These are phyloP conservation scores for Bucco capensis DNA, from an alignment of 2,113 vertebrate genomes.

Conservation along the genomic window DNA sequence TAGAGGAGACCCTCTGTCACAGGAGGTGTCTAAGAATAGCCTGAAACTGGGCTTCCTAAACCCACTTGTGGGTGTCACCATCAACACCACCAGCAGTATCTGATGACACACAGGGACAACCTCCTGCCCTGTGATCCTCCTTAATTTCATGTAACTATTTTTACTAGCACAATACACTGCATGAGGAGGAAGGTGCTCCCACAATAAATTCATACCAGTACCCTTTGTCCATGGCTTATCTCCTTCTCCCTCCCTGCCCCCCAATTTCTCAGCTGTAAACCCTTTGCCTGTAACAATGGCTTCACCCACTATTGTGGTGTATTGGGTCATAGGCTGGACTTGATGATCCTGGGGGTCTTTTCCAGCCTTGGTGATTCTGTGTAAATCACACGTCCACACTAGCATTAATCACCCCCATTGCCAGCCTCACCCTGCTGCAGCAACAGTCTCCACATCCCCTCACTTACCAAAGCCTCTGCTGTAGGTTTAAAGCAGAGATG, in stretches of 20 bases:
- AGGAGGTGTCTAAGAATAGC: not conserved
- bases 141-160: not conserved
- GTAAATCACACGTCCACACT: no score
- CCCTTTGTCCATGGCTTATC: not conserved
- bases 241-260: not conserved
- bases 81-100: not conserved
- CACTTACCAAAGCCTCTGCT: not conserved
- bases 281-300: not conserved
- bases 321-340: no score
- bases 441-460: not conserved
- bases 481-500: not conserved
- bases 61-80: not conserved
- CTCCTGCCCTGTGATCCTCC: not conserved
- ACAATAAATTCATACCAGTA: not conserved
- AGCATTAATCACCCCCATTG: rapidly evolving
- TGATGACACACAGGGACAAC: not conserved
- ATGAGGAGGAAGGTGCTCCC: not conserved
- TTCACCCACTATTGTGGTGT: no score
- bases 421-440: not conserved
- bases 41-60: not conserved
- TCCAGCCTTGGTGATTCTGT: no score
- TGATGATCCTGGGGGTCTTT: no score
- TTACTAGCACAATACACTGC: not conserved
- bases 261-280: not conserved
- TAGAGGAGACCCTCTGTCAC: not conserved